Evolutionary conservation across 2,888 invertebrate genomes (phyloP).

Genomic region (Acleris holmiana): DNA sequence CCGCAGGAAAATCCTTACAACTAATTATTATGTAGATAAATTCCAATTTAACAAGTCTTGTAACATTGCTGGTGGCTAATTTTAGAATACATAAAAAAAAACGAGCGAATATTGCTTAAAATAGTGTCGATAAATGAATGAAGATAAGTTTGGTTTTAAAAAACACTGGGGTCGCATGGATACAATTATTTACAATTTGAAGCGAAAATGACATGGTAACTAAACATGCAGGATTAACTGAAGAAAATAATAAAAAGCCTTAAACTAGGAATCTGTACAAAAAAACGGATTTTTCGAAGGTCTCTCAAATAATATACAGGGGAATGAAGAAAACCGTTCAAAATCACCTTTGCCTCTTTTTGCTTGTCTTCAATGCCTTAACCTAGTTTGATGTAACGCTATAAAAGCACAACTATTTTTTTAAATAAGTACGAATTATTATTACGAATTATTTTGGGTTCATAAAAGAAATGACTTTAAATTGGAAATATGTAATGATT

Average conservation of each 20-base stretch:
- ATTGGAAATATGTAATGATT: no score
- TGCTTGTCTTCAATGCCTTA: constrained; percentile 73
- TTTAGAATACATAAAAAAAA: no score
- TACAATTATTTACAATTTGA: constrained; percentile 69
- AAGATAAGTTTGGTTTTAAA: no score
- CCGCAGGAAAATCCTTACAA: constrained; percentile 51
- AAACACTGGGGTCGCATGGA: background rate
- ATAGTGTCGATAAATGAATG: no score
- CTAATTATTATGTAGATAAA: background rate
- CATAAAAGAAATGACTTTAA: no score
- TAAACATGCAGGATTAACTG: constrained; percentile 69
- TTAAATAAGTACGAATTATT: background rate
- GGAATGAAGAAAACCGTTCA: constrained; percentile 72
- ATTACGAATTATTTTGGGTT: no score
- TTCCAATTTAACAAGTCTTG: no score
- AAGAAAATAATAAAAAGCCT: constrained; percentile 53
- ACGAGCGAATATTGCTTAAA: no score
- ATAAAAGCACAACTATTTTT: constrained; percentile 39
- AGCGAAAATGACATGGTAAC: constrained; percentile 77
- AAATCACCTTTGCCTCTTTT: constrained; percentile 78
- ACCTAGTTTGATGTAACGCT: constrained; percentile 52
- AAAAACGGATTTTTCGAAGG: constrained; percentile 70
- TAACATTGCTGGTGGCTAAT: no score
- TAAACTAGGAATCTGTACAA: constrained; percentile 58
- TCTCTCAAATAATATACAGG: constrained; percentile 75